These are phyloP conservation scores for Diaphora mendica DNA, from an alignment of 2,888 invertebrate genomes.

Conservation along the genomic window DNA sequence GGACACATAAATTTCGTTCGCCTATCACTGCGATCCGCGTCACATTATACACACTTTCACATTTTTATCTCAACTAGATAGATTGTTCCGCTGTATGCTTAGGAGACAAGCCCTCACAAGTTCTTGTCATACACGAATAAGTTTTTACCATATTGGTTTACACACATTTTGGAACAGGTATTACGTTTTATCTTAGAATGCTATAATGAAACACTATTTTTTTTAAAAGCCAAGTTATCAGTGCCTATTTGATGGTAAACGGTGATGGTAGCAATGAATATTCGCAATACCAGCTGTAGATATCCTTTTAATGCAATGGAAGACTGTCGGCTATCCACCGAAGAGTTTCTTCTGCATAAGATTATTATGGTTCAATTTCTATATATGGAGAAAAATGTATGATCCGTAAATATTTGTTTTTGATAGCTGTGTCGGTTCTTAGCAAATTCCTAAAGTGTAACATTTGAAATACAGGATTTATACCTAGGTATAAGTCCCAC, in stretches of 20 bases:
- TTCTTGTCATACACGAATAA: constrained; percentile 24
- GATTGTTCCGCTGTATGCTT: constrained; percentile 26
- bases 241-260: not conserved
- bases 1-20: constrained; percentile 60
- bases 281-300: not conserved
- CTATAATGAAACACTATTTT: not conserved
- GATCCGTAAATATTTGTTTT: too few species aligned
- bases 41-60: constrained; percentile 64
- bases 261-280: not conserved
- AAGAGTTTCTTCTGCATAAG: too few species aligned
- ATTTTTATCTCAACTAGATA: constrained; percentile 44
- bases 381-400: too few species aligned
- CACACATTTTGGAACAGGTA: not conserved
- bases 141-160: not conserved
- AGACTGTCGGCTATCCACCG: too few species aligned
- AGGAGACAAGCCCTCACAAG: constrained; percentile 22
- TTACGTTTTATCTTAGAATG: not conserved
- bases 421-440: too few species aligned
- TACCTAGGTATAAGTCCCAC: too few species aligned
- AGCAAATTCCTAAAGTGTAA: too few species aligned
- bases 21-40: constrained; percentile 55
- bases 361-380: too few species aligned
- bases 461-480: too few species aligned
- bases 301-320: too few species aligned
- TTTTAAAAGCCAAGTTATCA: not conserved